A percentile compares a stretch with the other conserved stretches of the same genome.
Evolutionary conservation across 2,888 invertebrate genomes (phyloP).

Genomic region (Lepidonotus clava): DNA sequence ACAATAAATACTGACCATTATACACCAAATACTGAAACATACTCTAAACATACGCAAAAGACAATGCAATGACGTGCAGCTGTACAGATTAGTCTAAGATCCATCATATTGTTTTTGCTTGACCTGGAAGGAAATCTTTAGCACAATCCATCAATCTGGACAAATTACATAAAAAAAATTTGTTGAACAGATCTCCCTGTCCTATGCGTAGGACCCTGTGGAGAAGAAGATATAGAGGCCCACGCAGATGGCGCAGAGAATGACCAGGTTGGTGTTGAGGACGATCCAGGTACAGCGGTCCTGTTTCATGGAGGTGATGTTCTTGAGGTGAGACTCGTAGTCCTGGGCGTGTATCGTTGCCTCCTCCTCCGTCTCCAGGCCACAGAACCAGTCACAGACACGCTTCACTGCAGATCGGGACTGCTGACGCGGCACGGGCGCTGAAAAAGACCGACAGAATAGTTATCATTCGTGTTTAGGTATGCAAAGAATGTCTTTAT

Average conservation of each 20-base stretch:
- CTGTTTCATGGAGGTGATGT: slow-evolving; percentile 61
- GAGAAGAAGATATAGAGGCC: slow-evolving; percentile 64
- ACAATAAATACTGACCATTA: no score
- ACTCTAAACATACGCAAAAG: no score
- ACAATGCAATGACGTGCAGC: no score
- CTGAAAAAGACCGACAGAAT: not conserved
- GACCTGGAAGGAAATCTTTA: no score
- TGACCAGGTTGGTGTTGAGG: slow-evolving; percentile 56
- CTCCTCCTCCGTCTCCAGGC: slow-evolving; percentile 62
- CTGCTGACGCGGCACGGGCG: no score
- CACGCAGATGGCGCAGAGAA: slow-evolving; percentile 59
- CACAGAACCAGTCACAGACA: slow-evolving; percentile 72
- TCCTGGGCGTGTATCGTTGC: slow-evolving; percentile 6
- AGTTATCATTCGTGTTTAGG: not conserved
- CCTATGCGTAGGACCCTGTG: slow-evolving; percentile 55
- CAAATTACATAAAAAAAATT: no score
- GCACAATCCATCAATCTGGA: no score
- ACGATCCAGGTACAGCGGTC: slow-evolving; percentile 43
- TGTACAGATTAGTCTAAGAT: no score
- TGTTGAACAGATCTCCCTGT: no score
- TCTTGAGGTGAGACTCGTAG: slow-evolving; percentile 54
- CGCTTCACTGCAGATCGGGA: not conserved
- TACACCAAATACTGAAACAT: no score
- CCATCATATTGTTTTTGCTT: no score
- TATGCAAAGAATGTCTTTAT: no score